Conservation (phyloP, 1,140 invertebrate species). For the Nephila pilipes region DNA sequence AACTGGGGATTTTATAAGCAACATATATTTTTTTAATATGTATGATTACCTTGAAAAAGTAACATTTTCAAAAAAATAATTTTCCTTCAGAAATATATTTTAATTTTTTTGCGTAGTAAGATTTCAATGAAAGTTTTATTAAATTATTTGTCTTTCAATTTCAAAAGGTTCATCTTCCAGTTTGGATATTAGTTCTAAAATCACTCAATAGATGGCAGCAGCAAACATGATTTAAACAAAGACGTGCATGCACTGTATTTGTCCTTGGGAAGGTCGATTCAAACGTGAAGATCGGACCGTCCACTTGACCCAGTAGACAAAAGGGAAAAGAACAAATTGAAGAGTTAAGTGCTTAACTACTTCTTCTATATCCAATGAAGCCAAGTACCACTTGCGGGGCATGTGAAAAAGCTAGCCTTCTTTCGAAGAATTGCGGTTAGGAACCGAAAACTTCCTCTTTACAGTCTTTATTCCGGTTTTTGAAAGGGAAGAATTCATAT, state of each 20-base stretch:
- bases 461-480: not conserved
- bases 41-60: too few relatives aligned
- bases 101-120: too few relatives aligned
- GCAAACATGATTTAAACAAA: not conserved
- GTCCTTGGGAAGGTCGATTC: slow-evolving; percentile 41
- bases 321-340: not conserved
- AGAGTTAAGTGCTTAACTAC: not conserved
- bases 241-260: not conserved
- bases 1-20: too few relatives aligned
- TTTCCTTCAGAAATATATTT: too few relatives aligned
- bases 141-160: too few relatives aligned
- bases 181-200: not conserved
- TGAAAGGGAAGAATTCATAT: not conserved
- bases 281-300: slow-evolving; percentile 4
- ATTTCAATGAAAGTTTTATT: too few relatives aligned
- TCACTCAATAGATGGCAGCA: not conserved
- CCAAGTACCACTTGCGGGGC: slow-evolving; percentile 14
- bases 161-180: not conserved
- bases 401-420: not conserved
- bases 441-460: not conserved
- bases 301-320: slow-evolving; percentile 35
- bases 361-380: too few relatives aligned
- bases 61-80: too few relatives aligned
- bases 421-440: not conserved
- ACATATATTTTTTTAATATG: too few relatives aligned